These are phyloP conservation scores for Dasyurus viverrinus DNA, from an alignment of 2,113 vertebrate genomes.

Conservation along the genomic window DNA sequence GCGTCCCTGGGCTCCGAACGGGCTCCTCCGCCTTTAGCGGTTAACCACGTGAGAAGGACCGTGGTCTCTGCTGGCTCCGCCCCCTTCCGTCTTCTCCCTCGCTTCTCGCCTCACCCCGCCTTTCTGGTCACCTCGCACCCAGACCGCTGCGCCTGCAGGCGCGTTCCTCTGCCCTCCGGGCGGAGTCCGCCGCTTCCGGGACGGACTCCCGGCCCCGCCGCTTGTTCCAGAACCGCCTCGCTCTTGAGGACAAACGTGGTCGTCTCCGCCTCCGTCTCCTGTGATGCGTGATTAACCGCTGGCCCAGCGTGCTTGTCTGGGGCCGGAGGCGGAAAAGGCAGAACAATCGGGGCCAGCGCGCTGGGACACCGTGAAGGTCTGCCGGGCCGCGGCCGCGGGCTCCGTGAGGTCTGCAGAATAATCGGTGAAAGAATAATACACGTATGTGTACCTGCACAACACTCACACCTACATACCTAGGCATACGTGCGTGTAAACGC, in stretches of 20 bases:
- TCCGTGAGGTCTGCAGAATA: no score
- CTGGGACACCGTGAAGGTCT: no score
- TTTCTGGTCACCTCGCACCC: neutral
- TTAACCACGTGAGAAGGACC: neutral
- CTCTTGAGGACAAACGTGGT: neutral
- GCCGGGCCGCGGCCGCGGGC: no score
- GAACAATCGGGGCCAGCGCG: accelerated
- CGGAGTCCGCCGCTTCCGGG: neutral
- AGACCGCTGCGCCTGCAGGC: neutral
- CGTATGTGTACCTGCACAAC: no score
- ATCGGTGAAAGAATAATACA: no score
- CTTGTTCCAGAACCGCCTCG: neutral
- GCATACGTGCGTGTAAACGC: no score
- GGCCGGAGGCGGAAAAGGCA: accelerated
- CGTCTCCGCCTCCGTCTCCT: no score
- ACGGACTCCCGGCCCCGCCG: neutral
- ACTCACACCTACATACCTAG: no score
- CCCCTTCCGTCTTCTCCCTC: neutral
- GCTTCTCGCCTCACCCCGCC: neutral
- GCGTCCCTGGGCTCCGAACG: accelerated
- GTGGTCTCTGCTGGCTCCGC: neutral
- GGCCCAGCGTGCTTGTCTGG: accelerated
- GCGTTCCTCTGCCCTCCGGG: neutral
- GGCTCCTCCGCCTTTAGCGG: neutral
- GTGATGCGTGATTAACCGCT: accelerated